Percentiles rank a stretch among this genome's conserved stretches.
Conservation (phyloP, 2,797 vertebrate species). For the Zalophus californianus region DNA sequence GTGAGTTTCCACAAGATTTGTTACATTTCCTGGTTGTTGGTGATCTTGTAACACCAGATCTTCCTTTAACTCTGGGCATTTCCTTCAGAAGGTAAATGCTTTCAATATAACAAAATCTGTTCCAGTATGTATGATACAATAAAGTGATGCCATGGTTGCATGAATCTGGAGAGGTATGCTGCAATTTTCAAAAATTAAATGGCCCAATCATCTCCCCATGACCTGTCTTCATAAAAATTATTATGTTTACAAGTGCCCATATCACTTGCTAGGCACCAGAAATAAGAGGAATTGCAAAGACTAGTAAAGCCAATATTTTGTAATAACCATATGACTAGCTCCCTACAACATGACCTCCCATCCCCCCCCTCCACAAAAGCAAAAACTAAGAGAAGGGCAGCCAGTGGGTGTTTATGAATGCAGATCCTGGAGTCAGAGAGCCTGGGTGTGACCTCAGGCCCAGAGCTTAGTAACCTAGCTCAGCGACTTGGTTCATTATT, state of each 20-base stretch:
- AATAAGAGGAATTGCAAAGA: constrained; percentile 22
- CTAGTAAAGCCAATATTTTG: background rate
- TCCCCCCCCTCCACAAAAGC: background rate
- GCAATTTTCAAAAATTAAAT: constrained; percentile 15
- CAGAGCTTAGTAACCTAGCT: background rate
- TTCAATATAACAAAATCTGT: background rate
- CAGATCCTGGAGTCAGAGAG: background rate
- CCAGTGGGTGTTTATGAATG: background rate
- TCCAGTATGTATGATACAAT: background rate
- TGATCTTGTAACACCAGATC: background rate
- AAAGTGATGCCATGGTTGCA: no score
- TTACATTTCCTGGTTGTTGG: constrained; percentile 37
- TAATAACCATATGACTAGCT: background rate
- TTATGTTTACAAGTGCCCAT: background rate
- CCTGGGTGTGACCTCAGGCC: background rate
- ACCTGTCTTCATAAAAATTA: background rate
- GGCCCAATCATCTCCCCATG: background rate
- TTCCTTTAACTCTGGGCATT: constrained; percentile 45
- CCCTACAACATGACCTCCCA: background rate
- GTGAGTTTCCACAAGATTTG: constrained; percentile 30
- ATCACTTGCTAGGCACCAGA: background rate
- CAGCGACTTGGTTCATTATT: background rate
- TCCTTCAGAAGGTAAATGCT: constrained; percentile 12
- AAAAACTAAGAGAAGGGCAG: background rate
- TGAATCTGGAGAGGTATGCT: background rate